Percentiles rank a stretch among this genome's conserved stretches.
Conservation (phyloP, 2,888 invertebrate genomes). For the Sarcophaga carnaria region DNA sequence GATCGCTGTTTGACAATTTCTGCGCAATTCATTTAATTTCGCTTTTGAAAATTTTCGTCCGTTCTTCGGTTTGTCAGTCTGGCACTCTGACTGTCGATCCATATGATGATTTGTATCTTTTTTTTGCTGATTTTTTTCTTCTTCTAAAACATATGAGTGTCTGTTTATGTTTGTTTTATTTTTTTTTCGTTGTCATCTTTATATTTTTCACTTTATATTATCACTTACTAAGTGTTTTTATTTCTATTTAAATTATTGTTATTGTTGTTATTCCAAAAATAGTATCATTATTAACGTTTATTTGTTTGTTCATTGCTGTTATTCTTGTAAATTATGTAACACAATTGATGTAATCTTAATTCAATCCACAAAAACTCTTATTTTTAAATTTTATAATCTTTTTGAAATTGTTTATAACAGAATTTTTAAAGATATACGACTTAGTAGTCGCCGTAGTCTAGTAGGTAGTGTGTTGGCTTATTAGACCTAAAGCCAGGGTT, state of each 20-base stretch:
- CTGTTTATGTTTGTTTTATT: constrained; percentile 30
- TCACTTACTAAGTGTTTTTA: constrained; percentile 40
- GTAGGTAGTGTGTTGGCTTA: too few relatives aligned
- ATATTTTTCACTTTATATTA: constrained; percentile 36
- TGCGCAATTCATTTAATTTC: constrained; percentile 66
- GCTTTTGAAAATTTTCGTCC: constrained; percentile 13
- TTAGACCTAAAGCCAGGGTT: too few relatives aligned
- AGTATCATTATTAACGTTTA: constrained; percentile 4
- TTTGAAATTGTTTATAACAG: too few relatives aligned
- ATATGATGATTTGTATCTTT: background rate
- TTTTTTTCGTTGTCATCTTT: constrained; percentile 37
- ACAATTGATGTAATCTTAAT: constrained; percentile 22
- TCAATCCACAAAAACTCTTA: background rate
- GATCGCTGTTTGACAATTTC: constrained; percentile 60
- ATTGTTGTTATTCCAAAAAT: constrained; percentile 42
- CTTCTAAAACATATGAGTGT: constrained; percentile 1
- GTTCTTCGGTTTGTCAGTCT: background rate
- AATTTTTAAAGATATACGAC: too few relatives aligned
- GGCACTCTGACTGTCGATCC: constrained; percentile 1
- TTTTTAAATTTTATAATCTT: too few relatives aligned
- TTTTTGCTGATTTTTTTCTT: constrained; percentile 15
- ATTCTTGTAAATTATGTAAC: constrained; percentile 26
- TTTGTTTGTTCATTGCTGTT: background rate
- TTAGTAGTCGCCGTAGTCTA: too few relatives aligned
- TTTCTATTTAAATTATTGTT: constrained; percentile 19